These are phyloP conservation scores for Passer domesticus DNA, from an alignment of 2,113 vertebrate genomes.

Conservation along the genomic window DNA sequence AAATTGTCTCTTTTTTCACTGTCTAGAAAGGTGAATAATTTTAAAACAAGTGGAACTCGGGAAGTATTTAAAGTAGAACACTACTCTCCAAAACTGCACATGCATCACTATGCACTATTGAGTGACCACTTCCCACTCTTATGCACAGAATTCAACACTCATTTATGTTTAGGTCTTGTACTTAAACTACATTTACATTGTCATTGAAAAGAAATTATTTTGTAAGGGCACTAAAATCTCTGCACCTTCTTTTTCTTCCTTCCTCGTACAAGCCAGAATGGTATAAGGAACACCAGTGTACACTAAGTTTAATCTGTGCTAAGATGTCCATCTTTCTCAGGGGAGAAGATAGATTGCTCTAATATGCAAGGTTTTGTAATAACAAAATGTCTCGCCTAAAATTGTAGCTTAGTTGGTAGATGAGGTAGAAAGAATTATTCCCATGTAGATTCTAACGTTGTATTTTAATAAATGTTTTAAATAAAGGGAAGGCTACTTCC, in stretches of 20 bases:
- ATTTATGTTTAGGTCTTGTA: not conserved
- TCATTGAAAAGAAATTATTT: not conserved
- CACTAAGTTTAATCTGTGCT: not conserved
- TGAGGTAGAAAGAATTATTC: constrained; percentile 38
- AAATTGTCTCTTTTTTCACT: not conserved
- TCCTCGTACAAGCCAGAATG: not conserved
- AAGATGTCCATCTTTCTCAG: constrained; percentile 4
- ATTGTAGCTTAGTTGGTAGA: constrained; percentile 15
- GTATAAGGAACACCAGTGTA: not conserved
- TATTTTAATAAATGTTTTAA: constrained; percentile 74
- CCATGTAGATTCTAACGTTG: constrained; percentile 45
- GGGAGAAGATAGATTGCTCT: not conserved
- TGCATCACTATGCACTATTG: not conserved
- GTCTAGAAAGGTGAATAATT: not conserved
- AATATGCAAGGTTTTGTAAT: constrained; percentile 20
- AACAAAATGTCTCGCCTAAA: not conserved
- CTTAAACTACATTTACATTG: not conserved
- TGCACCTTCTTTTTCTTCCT: not conserved
- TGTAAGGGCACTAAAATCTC: not conserved
- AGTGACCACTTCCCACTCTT: not conserved
- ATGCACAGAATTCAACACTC: not conserved
- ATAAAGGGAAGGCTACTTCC: constrained; percentile 61
- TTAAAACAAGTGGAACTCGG: not conserved
- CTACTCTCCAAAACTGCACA: not conserved
- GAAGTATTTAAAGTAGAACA: not conserved